Evolutionary conservation across 1,140 invertebrate species (phyloP).

Genomic region (Scylla paramamosain): DNA sequence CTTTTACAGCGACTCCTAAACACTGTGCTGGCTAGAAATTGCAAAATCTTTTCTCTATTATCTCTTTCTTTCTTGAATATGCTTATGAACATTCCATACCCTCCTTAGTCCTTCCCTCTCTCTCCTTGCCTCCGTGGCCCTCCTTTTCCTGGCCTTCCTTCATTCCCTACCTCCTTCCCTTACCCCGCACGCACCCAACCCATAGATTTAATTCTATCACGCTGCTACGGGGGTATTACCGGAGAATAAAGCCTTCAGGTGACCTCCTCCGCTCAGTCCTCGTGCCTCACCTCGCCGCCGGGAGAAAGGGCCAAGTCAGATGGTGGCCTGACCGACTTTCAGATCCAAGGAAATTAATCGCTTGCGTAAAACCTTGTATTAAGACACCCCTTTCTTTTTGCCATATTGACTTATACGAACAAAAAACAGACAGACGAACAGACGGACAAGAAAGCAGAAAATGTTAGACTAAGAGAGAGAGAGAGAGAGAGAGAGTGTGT

Average conservation of each 20-base stretch:
- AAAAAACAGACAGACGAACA: no score
- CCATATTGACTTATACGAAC: no score
- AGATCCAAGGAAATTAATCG: not conserved
- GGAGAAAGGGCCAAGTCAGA: not conserved
- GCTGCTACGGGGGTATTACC: slow-evolving; percentile 19
- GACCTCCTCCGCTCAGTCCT: not conserved
- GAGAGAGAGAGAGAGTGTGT: slow-evolving; percentile 5
- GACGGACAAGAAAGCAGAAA: not conserved
- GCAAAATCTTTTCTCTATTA: not conserved
- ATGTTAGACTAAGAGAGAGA: not conserved
- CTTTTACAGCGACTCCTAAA: no score
- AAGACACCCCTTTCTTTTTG: not conserved
- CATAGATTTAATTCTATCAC: not conserved
- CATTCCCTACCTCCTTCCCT: not conserved
- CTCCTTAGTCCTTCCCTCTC: slow-evolving; percentile 1
- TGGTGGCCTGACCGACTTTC: slow-evolving; percentile 8
- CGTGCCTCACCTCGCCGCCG: not conserved
- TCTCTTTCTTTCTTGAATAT: no score
- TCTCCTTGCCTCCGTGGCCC: not conserved
- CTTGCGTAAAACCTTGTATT: not conserved
- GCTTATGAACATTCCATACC: not conserved
- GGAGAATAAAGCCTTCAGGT: slow-evolving; percentile 3
- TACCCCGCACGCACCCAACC: not conserved
- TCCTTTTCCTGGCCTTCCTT: no score
- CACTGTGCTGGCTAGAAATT: not conserved